phyloP scores from a whole-genome alignment of 1,140 invertebrate species.

The Drosophila sturtevanti region DNA sequence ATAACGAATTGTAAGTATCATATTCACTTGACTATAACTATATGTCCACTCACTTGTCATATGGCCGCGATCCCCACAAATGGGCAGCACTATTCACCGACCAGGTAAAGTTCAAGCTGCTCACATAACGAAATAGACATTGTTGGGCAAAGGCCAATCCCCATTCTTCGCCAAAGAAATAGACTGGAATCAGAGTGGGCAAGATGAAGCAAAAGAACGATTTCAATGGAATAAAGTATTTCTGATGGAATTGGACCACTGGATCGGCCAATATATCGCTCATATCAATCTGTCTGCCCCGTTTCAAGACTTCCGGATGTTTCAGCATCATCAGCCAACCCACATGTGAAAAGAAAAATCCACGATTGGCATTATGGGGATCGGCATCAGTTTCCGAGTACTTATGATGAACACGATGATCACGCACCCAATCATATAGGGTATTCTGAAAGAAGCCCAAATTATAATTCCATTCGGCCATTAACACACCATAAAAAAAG shows the following conservation, averaged over 20 bases:
- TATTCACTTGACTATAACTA: too few relatives aligned
- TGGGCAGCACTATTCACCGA: constrained; percentile 88
- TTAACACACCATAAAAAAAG: constrained; percentile 41
- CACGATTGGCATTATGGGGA: constrained; percentile 93
- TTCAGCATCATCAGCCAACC: constrained; percentile 95
- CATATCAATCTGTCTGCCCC: constrained; percentile 90
- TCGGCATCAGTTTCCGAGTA: constrained; percentile 95
- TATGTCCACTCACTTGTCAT: constrained; percentile 82
- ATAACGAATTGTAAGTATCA: background rate
- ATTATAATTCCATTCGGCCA: constrained; percentile 9
- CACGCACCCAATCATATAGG: constrained; percentile 88
- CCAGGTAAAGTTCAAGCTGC: constrained; percentile 93
- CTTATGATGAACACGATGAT: constrained; percentile 96
- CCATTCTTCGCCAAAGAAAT: constrained; percentile 89
- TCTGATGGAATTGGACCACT: constrained; percentile 89
- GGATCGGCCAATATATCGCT: constrained; percentile 90
- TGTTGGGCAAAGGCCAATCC: constrained; percentile 85
- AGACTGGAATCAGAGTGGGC: constrained; percentile 89
- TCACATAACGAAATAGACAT: constrained; percentile 89
- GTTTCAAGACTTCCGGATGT: constrained; percentile 90
- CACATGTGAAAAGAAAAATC: constrained; percentile 96
- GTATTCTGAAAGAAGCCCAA: constrained; percentile 83
- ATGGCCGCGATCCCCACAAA: constrained; percentile 77
- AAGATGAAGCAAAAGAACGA: constrained; percentile 89
- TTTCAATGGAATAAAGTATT: constrained; percentile 89